Conservation (phyloP, 2,888 invertebrate species). For the Eupithecia inturbata region DNA sequence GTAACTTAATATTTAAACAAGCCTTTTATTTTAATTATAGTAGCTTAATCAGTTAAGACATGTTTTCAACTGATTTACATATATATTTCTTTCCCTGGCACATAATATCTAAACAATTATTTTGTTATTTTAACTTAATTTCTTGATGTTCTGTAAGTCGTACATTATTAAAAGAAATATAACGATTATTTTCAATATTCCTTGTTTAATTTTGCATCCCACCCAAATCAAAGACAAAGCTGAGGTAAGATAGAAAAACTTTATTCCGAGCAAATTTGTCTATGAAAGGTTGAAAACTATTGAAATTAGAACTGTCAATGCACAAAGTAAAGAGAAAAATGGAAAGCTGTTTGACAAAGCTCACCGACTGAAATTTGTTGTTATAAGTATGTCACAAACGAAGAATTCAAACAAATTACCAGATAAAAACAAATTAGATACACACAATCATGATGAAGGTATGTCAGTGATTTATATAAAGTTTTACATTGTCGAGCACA, state of each 20-base stretch:
- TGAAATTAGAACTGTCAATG: constrained; percentile 73
- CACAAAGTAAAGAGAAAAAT: constrained; percentile 68
- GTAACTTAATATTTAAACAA: constrained; percentile 7
- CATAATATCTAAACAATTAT: not conserved
- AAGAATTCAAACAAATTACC: constrained; percentile 75
- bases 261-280: not conserved
- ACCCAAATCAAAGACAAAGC: constrained; percentile 13
- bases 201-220: constrained; percentile 49
- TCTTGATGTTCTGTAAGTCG: constrained; percentile 62
- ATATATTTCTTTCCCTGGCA: not conserved
- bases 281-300: constrained; percentile 47
- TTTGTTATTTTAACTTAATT: constrained; percentile 58
- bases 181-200: constrained; percentile 71
- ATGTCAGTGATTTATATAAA: constrained; percentile 35
- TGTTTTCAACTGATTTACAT: not conserved
- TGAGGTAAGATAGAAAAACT: constrained; percentile 21
- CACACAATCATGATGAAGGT: constrained; percentile 67
- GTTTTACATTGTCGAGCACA: not conserved
- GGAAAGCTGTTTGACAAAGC: constrained; percentile 77
- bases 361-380: constrained; percentile 80
- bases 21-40: constrained; percentile 2
- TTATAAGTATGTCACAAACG: constrained; percentile 80
- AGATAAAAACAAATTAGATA: constrained; percentile 68
- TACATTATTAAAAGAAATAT: constrained; percentile 72
- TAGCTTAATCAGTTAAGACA: not conserved